These are phyloP conservation scores for Epizoanthus scotinus DNA, from an alignment of 92 coral and sea anemone species.

Conservation along the genomic window DNA sequence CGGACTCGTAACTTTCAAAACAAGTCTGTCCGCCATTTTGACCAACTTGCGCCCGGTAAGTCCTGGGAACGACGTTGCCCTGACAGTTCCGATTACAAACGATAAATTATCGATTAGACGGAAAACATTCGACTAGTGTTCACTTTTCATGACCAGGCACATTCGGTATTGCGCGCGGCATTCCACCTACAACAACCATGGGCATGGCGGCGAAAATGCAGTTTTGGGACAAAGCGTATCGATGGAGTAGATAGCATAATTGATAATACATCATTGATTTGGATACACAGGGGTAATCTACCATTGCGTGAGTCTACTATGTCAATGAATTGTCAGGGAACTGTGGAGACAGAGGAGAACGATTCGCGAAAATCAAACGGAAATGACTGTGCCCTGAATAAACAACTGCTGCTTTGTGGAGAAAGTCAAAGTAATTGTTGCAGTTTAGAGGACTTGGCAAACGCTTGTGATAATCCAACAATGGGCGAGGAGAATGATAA, in stretches of 20 bases:
- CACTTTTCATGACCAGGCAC: not conserved
- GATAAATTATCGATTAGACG: constrained; percentile 9
- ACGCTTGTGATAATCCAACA: not conserved
- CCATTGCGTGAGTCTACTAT: not conserved
- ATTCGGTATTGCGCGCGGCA: constrained; percentile 13
- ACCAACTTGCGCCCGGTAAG: not conserved
- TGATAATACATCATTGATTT: not conserved
- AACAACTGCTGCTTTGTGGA: not conserved
- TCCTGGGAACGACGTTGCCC: constrained; percentile 11
- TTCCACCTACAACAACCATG: not conserved
- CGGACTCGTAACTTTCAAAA: constrained; percentile 60
- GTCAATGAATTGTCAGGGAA: not conserved
- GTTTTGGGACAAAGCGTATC: not conserved
- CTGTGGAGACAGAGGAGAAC: not conserved
- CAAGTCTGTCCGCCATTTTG: constrained; percentile 54
- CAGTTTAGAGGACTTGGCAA: not conserved
- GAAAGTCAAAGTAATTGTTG: not conserved
- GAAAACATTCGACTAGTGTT: not conserved
- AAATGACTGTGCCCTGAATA: constrained; percentile 1
- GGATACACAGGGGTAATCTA: not conserved
- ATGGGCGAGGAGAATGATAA: constrained; percentile 25
- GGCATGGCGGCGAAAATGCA: not conserved
- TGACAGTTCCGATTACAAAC: not conserved
- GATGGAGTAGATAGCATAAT: not conserved
- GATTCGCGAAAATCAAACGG: not conserved